A percentile compares a stretch with the other conserved stretches of the same genome.
These are phyloP conservation scores for Bombus sylvicola DNA, from an alignment of 1,140 invertebrate species.

Conservation along the genomic window DNA sequence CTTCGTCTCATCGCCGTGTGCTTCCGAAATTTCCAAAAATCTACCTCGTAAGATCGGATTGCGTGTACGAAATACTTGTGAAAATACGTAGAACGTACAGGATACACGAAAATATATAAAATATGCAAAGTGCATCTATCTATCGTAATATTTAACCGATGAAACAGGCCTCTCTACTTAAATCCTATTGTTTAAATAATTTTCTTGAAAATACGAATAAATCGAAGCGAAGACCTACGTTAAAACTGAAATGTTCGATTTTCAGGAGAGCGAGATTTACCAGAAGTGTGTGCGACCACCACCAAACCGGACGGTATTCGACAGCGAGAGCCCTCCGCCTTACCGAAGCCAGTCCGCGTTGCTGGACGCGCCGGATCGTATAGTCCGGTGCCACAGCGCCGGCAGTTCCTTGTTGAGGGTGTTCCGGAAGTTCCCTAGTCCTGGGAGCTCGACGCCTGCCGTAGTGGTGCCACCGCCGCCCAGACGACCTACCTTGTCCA, in stretches of 20 bases:
- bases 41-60: no score
- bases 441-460: conserved; percentile 64
- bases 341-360: conserved; percentile 85
- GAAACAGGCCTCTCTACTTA: no score
- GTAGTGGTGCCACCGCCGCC: conserved; percentile 50
- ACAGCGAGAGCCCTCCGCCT: conserved; percentile 87
- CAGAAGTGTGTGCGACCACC: conserved; percentile 88
- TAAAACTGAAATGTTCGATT: conserved; percentile 38
- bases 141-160: no score
- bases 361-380: conserved; percentile 75
- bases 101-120: no score
- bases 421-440: conserved; percentile 71
- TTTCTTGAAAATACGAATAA: no score
- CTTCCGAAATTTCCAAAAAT: no score
- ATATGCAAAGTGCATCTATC: no score
- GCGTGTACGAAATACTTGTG: no score
- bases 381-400: conserved; percentile 79
- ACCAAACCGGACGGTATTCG: conserved; percentile 88
- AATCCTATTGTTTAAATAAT: no score
- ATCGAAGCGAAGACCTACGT: accelerated
- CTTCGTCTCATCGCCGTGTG: no score
- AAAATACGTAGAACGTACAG: no score
- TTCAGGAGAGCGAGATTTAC: conserved; percentile 87
- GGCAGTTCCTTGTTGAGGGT: conserved; percentile 76
- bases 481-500: conserved; percentile 75